A percentile compares a stretch with the other conserved stretches of the same genome.
Evolutionary conservation across 2,888 invertebrate species (phyloP).

Genomic region (Eristalinus aeneus): DNA sequence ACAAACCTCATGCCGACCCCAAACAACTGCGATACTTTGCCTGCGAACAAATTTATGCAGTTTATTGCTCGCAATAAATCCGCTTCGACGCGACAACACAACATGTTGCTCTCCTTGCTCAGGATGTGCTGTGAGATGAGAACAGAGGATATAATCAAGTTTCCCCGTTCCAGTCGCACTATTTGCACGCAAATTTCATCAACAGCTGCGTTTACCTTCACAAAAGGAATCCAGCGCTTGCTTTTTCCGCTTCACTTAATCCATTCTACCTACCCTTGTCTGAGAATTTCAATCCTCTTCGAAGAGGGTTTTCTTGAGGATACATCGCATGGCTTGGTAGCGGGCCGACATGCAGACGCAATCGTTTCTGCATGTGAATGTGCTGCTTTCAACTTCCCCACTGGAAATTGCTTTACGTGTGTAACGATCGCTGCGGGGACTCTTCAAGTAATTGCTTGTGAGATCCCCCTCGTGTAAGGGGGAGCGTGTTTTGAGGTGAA

Average conservation of each 20-base stretch:
- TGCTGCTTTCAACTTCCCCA: neutral
- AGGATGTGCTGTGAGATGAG: neutral
- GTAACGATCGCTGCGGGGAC: neutral
- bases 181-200: neutral
- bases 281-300: neutral
- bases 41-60: neutral
- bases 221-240: neutral
- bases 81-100: neutral
- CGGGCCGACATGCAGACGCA: neutral
- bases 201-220: neutral
- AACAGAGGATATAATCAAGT: neutral
- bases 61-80: neutral
- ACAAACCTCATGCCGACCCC: too few relatives aligned
- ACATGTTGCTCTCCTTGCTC: neutral
- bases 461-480: neutral
- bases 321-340: neutral
- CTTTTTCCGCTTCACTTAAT: neutral
- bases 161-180: neutral
- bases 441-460: neutral
- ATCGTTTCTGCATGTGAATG: neutral
- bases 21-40: too few relatives aligned
- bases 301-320: neutral
- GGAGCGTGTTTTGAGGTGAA: neutral
- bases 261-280: neutral
- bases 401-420: neutral